Evolutionary conservation across 2,888 invertebrate genomes (phyloP).

Genomic region (Apamea sordens): DNA sequence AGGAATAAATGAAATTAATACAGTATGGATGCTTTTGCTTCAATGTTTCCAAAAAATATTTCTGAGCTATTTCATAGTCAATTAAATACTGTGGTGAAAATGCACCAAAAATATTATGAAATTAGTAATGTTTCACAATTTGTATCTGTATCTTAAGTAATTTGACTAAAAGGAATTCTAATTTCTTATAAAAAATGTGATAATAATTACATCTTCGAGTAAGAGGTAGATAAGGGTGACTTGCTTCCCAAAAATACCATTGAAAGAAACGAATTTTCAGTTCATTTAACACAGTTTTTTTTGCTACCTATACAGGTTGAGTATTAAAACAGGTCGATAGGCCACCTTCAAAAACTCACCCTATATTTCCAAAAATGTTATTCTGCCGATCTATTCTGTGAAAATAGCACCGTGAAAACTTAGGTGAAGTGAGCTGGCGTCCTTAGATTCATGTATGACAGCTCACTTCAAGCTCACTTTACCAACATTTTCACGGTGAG

Average conservation of each 20-base stretch:
- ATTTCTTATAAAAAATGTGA: conserved; percentile 65
- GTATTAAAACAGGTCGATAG: not conserved
- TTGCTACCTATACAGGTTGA: not conserved
- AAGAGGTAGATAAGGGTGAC: conserved; percentile 49
- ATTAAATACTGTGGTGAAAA: conserved; percentile 41
- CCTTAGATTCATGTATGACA: not conserved
- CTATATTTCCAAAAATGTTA: not conserved
- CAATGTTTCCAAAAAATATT: conserved; percentile 37
- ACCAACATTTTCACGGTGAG: not conserved
- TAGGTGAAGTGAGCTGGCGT: not conserved
- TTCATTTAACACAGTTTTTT: not conserved
- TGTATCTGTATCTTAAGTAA: conserved; percentile 49
- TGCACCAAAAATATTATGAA: conserved; percentile 18
- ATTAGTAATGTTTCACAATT: conserved; percentile 37
- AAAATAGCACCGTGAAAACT: not conserved
- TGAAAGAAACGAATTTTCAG: not conserved
- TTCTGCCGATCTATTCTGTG: not conserved
- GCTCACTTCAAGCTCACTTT: not conserved
- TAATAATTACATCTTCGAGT: conserved; percentile 61
- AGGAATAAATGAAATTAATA: conserved; percentile 15
- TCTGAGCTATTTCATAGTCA: conserved; percentile 49
- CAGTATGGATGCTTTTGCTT: conserved; percentile 44
- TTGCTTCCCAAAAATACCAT: conserved; percentile 50
- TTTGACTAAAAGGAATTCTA: conserved; percentile 43
- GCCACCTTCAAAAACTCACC: too few species aligned